These are phyloP conservation scores for Nasonia oneida DNA, from an alignment of 2,888 invertebrate species.

Conservation along the genomic window DNA sequence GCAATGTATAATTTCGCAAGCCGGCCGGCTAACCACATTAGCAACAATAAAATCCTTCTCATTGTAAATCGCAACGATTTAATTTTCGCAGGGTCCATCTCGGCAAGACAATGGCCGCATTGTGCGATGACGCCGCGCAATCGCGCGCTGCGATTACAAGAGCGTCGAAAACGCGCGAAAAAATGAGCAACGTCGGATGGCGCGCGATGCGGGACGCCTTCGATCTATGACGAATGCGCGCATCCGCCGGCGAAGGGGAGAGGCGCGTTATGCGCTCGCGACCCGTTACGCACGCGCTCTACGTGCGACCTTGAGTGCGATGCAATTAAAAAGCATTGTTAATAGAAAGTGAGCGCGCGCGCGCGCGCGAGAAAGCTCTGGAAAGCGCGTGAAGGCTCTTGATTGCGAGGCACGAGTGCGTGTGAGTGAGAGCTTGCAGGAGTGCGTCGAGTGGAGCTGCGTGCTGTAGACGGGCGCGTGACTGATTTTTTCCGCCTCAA, in stretches of 20 bases:
- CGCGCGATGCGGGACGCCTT: background rate
- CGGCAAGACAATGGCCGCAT: conserved; percentile 41
- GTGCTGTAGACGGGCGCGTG: background rate
- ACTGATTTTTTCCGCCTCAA: too few species aligned
- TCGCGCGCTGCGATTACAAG: conserved; percentile 28
- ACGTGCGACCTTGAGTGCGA: conserved; percentile 49
- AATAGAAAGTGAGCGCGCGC: conserved; percentile 38
- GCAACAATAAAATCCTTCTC: conserved; percentile 53
- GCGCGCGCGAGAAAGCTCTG: background rate
- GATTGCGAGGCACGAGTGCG: background rate
- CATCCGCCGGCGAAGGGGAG: conserved; percentile 51
- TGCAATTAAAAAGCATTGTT: conserved; percentile 51
- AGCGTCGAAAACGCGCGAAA: background rate
- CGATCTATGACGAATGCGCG: conserved; percentile 50
- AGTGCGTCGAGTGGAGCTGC: background rate
- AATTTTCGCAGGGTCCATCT: conserved; percentile 46
- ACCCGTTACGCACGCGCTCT: background rate
- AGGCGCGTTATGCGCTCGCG: background rate
- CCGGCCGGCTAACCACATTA: background rate
- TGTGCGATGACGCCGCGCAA: conserved; percentile 34
- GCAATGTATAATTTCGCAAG: conserved; percentile 35
- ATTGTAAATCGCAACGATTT: conserved; percentile 44
- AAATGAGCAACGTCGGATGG: background rate
- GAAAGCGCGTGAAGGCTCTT: background rate
- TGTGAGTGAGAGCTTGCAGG: background rate